A percentile compares a stretch with the other conserved stretches of the same genome.
Conservation (phyloP, 2,113 vertebrate genomes). For the Agelaius phoeniceus region DNA sequence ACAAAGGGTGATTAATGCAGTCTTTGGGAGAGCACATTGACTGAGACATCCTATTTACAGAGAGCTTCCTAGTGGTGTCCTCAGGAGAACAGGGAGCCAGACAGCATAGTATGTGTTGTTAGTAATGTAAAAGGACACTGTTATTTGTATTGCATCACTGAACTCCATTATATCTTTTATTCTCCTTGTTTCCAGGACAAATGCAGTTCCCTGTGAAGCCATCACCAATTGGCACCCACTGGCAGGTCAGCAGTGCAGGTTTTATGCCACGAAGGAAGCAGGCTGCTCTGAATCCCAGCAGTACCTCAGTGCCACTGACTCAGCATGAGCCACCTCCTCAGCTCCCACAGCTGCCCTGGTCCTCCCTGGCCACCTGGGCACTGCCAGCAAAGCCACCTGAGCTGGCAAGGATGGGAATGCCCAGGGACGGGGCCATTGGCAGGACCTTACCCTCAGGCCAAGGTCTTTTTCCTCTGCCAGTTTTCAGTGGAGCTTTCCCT, state of each 20-base stretch:
- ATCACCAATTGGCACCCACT: neutral
- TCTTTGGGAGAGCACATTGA: neutral
- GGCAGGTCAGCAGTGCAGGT: neutral
- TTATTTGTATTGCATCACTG: neutral
- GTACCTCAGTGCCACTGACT: accelerated
- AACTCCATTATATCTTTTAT: neutral
- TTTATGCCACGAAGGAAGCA: neutral
- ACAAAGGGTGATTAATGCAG: neutral
- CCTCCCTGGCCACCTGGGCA: accelerated
- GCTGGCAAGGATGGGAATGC: accelerated
- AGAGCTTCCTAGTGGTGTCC: neutral
- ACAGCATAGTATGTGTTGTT: neutral
- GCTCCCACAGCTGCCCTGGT: neutral
- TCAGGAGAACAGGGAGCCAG: neutral
- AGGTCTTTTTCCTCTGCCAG: too few species aligned
- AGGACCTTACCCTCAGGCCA: too few species aligned
- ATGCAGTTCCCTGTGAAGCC: neutral
- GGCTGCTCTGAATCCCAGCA: neutral
- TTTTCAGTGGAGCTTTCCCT: neutral
- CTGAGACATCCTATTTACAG: neutral
- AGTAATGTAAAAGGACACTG: neutral
- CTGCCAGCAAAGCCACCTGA: neutral
- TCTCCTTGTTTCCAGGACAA: constrained; percentile 1
- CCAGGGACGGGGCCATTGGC: accelerated
- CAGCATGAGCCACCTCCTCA: accelerated